Conservation (phyloP, 2,797 vertebrate species). For the Muscicapa comitata region DNA sequence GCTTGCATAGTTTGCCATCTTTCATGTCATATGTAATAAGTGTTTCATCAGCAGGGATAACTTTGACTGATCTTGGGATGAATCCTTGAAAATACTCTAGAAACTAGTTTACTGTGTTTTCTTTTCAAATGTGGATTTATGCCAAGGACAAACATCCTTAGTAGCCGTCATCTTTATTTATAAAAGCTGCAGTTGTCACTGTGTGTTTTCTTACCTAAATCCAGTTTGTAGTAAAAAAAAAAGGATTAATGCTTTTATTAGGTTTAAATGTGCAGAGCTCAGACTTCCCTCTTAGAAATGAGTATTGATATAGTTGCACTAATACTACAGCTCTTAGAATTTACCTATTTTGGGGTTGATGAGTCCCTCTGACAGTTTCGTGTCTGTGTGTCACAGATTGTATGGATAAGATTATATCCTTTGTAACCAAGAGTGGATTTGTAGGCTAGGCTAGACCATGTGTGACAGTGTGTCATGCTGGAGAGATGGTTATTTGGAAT, state of each 20-base stretch:
- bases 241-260: not conserved
- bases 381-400: not conserved
- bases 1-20: not conserved
- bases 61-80: not conserved
- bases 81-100: not conserved
- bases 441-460: not conserved
- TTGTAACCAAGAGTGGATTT: not conserved
- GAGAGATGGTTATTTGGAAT: not conserved
- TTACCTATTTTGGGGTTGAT: rapidly evolving
- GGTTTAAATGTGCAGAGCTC: not conserved
- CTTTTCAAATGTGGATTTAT: not conserved
- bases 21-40: not conserved
- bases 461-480: not conserved
- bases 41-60: not conserved
- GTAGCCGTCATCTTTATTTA: not conserved
- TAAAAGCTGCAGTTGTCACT: not conserved
- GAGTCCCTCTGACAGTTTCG: not conserved
- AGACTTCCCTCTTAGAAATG: not conserved
- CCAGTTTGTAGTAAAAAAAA: not conserved
- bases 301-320: not conserved
- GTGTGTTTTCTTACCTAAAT: not conserved
- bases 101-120: not conserved
- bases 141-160: not conserved
- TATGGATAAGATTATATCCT: not conserved
- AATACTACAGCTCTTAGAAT: not conserved